Base-by-base conservation (phyloP, 2,113 vertebrate genomes). In the Panurus biarmicus region DNA sequence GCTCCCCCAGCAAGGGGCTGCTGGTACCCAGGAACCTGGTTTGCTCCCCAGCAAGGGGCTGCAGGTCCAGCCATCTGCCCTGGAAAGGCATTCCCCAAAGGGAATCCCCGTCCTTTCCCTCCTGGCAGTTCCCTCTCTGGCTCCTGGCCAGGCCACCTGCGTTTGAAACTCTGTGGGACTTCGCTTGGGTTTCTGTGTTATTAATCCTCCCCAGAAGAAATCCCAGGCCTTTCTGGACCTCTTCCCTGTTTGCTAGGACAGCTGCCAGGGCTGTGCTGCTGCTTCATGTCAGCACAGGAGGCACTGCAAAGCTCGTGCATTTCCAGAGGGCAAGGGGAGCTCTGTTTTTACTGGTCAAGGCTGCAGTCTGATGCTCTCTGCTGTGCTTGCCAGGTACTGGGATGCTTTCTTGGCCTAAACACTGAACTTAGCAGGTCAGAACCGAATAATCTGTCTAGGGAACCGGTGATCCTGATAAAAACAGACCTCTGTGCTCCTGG, bases 181-280 rank as follows among this genome's bases (percentile, higher is more conserved):
- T 85, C 0, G 0, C 66, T 94, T 77, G 87, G 51, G 89, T 93
- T 96, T 95, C 91, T 93, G n/a, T 82, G 86, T 91, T 91, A 85
- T 58, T 95, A 95, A 96, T 95, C 78, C 91, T 94, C 53, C 73
- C 48, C 54, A 75, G 89, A 84, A 96, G 89, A 95, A 96, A 96
- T 96, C 91, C 66, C 86, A 92, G 77, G 70, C 89, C 77, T 91
- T 92, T 94, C 89, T 96, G 95, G 95, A 96, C 71, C 70, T 94
- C 89, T 94, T 94, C 93, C 73, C 94, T 90, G 66, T n/a, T 75
- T 92, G 81, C 91, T 88, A 94, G 92, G 79, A 88, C 64, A 80
- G 85, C 77, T 96, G 94, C 91, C 94, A 94, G 89, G 53, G 29
- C 84, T 61, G 61, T 4, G 31, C 80, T 4, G 2, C 91, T 92